Percentiles rank a stretch among this genome's conserved stretches.
These are phyloP conservation scores for Forbesichthys papilliferus DNA, from an alignment of 2,113 vertebrate species.

Conservation along the genomic window DNA sequence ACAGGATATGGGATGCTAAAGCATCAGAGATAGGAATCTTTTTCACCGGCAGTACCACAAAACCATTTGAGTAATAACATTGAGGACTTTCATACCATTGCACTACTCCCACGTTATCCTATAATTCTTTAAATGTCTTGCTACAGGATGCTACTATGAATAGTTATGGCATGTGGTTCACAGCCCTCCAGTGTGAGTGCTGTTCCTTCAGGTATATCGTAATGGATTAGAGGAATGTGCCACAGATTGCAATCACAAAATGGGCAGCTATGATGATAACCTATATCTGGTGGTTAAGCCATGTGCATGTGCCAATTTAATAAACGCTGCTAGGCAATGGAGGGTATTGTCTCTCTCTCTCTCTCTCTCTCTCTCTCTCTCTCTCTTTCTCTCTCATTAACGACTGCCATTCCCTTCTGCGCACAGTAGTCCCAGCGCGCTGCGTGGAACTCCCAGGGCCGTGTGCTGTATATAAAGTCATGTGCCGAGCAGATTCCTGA, in stretches of 20 bases:
- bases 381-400: constrained; percentile 32
- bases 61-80: constrained; percentile 16
- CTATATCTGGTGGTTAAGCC: neutral
- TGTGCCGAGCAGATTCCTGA: constrained; percentile 55
- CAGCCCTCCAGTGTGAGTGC: neutral
- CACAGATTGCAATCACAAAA: neutral
- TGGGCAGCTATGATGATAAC: neutral
- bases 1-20: neutral
- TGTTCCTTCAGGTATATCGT: neutral
- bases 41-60: neutral
- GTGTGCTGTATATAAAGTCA: constrained; percentile 47
- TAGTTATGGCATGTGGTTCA: constrained; percentile 5
- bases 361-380: constrained; percentile 14
- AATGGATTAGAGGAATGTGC: neutral
- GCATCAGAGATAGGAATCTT: neutral
- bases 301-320: neutral
- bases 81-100: constrained; percentile 1
- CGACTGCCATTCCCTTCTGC: constrained; percentile 6
- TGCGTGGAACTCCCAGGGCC: constrained; percentile 18
- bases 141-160: neutral
- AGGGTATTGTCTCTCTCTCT: neutral
- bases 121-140: constrained; percentile 2
- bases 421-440: constrained; percentile 21
- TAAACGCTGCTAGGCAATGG: constrained; percentile 8
- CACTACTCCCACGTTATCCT: neutral